These are phyloP conservation scores for Dyspetes luteomarginatus DNA, from an alignment of 2,888 invertebrate species.

Conservation along the genomic window DNA sequence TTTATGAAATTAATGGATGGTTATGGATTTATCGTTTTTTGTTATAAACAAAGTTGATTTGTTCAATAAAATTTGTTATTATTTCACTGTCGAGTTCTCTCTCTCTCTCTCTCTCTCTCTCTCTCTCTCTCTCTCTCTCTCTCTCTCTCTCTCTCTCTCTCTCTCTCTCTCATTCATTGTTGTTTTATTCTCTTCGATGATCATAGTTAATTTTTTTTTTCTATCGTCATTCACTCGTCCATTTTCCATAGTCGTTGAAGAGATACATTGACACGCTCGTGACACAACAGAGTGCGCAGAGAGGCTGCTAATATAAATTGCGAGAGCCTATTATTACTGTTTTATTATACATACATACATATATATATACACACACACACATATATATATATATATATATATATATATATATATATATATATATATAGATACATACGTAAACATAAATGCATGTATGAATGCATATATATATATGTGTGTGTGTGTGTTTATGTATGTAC, in stretches of 20 bases:
- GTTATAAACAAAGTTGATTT: too few relatives aligned
- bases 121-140: slow-evolving; percentile 42
- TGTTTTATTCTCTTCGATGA: too few relatives aligned
- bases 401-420: background rate
- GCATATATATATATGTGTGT: background rate
- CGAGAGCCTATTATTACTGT: background rate
- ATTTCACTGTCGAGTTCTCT: too few relatives aligned
- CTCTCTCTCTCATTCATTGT: slow-evolving; percentile 1
- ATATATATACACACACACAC: background rate
- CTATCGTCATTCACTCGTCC: background rate
- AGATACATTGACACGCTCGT: background rate
- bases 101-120: slow-evolving; percentile 49
- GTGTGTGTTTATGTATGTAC: background rate
- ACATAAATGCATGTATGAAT: background rate
- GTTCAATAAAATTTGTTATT: too few relatives aligned
- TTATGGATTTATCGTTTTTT: too few relatives aligned
- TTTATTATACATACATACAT: background rate
- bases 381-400: background rate
- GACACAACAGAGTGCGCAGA: slow-evolving; percentile 46
- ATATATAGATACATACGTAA: background rate
- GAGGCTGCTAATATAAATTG: background rate
- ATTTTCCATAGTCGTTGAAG: background rate
- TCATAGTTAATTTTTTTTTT: slow-evolving; percentile 47
- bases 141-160: slow-evolving; percentile 34
- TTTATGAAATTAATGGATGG: too few relatives aligned